Conservation (phyloP, 2,113 vertebrate genomes). For the Labrus mixtus region DNA sequence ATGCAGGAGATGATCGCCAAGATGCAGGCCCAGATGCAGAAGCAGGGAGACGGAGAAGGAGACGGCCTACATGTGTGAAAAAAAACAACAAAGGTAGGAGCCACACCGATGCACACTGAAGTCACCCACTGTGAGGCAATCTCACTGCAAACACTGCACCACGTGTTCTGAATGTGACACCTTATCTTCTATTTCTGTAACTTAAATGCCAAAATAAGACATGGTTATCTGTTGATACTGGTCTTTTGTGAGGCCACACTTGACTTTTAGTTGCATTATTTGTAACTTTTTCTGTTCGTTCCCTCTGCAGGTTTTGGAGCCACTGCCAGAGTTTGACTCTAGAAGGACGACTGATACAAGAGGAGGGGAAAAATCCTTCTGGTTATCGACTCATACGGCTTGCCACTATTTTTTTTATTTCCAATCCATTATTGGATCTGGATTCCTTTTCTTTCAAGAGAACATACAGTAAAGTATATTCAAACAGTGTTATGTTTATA, state of each 20-base stretch:
- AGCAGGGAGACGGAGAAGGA: constrained; percentile 87
- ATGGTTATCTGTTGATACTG: not conserved
- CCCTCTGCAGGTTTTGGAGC: constrained; percentile 59
- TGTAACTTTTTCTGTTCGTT: not conserved
- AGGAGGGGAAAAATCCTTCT: constrained; percentile 23
- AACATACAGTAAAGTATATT: constrained; percentile 63
- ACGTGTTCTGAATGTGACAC: not conserved
- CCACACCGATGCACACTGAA: not conserved
- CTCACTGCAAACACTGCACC: not conserved
- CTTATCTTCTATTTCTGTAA: not conserved
- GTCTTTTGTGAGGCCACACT: not conserved
- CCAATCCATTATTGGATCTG: constrained; percentile 59
- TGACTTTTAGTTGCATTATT: not conserved
- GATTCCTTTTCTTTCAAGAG: constrained; percentile 43
- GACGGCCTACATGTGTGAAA: constrained; percentile 65
- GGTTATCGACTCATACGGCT: constrained; percentile 55
- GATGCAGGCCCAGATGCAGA: constrained; percentile 98
- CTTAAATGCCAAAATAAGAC: not conserved
- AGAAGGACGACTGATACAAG: constrained; percentile 27
- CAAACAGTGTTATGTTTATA: constrained; percentile 77
- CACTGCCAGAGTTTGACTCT: constrained; percentile 48
- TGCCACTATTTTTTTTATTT: constrained; percentile 70
- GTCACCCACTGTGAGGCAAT: not conserved
- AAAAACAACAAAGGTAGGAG: constrained; percentile 74
- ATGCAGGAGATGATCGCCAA: constrained; percentile 99